Percentiles rank a stretch among this genome's conserved stretches.
phyloP scores from a whole-genome alignment of 2,888 invertebrate species.

The Drosophila vallismaia region DNA sequence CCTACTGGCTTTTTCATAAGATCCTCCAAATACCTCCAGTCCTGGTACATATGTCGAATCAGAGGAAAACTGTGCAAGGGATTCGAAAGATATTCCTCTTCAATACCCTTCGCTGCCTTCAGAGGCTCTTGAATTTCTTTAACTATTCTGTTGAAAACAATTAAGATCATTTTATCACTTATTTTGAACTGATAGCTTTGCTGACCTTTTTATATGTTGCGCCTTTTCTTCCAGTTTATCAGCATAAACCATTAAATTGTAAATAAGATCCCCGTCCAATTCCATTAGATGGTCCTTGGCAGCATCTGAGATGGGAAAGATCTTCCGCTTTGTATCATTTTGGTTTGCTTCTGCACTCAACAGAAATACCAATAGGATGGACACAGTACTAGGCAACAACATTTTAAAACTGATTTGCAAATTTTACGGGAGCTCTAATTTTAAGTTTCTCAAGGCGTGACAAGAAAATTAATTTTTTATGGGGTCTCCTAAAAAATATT shows the following conservation, averaged over 20 bases:
- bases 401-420: conserved; percentile 12
- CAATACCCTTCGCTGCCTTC: conserved; percentile 17
- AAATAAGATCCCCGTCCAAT: conserved; percentile 20
- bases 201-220: conserved; percentile 23
- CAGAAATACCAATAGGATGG: background rate
- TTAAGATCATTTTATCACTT: too few relatives aligned
- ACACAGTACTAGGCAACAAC: background rate
- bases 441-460: conserved; percentile 9
- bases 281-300: conserved; percentile 30
- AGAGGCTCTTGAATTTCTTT: conserved; percentile 26
- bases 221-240: conserved; percentile 27
- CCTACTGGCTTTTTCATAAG: conserved; percentile 35
- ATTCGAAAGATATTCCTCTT: conserved; percentile 50
- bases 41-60: conserved; percentile 47
- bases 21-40: conserved; percentile 40
- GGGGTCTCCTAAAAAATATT: background rate
- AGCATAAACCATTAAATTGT: conserved; percentile 35
- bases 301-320: background rate
- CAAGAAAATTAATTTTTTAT: background rate
- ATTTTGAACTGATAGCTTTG: accelerated
- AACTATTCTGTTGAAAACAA: conserved; percentile 28
- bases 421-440: too few relatives aligned
- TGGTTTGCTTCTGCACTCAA: background rate
- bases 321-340: background rate
- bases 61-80: conserved; percentile 52